Conservation (phyloP, 2,888 invertebrate genomes). For the Oxyscelio sp. region DNA sequence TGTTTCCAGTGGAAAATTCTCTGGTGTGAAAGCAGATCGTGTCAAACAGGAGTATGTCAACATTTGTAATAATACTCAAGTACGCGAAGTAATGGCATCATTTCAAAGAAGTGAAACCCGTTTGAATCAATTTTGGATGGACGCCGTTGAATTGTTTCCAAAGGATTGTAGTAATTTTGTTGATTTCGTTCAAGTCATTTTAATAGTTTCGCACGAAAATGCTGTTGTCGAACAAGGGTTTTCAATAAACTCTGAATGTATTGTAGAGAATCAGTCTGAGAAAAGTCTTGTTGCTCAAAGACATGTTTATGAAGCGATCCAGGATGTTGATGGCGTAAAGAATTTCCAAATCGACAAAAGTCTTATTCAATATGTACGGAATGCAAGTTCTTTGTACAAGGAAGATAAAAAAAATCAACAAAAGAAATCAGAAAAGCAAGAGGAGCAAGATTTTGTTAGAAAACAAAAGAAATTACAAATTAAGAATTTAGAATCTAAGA, state of each 20-base stretch:
- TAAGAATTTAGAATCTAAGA: too few relatives aligned
- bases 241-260: conserved; percentile 75
- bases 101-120: conserved; percentile 18
- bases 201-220: conserved; percentile 75
- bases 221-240: conserved; percentile 75
- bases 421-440: conserved; percentile 11
- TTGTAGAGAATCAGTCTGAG: conserved; percentile 74
- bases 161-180: conserved; percentile 25
- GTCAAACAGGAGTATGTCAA: conserved; percentile 14
- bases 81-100: conserved; percentile 21
- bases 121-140: conserved; percentile 36
- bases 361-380: conserved; percentile 66
- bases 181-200: conserved; percentile 58
- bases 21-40: conserved; percentile 33
- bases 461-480: too few relatives aligned
- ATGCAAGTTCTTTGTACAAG: conserved; percentile 58
- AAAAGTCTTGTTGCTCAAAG: conserved; percentile 71
- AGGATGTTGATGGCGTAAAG: conserved; percentile 56
- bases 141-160: conserved; percentile 5
- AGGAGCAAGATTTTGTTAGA: too few relatives aligned
- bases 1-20: conserved; percentile 8
- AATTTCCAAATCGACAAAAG: conserved; percentile 64
- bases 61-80: neutral
- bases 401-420: conserved; percentile 38
- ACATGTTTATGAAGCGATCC: conserved; percentile 70